These are phyloP conservation scores for Drosophila sordidula DNA, from an alignment of 2,888 invertebrate genomes.

Conservation along the genomic window DNA sequence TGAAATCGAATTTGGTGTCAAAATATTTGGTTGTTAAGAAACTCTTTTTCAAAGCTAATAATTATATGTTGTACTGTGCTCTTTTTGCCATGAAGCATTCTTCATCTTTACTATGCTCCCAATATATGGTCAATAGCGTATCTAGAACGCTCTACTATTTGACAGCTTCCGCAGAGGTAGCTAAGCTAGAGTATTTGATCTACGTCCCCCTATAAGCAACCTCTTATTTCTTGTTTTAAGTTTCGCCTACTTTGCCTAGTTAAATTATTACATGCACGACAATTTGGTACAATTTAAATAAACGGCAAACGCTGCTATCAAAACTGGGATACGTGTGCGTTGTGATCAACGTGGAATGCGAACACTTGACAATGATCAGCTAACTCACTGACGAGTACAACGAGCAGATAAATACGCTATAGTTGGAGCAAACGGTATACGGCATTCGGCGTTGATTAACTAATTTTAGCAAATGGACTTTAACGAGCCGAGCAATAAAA, in stretches of 20 bases:
- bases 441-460: constrained; percentile 66
- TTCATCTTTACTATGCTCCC: too few relatives aligned
- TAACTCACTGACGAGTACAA: constrained; percentile 42
- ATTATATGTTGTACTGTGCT: too few relatives aligned
- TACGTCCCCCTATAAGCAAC: not conserved
- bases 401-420: constrained; percentile 8
- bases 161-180: too few relatives aligned
- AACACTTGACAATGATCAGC: constrained; percentile 55
- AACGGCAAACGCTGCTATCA: constrained; percentile 56
- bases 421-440: not conserved
- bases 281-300: constrained; percentile 80
- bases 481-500: constrained; percentile 30
- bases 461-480: constrained; percentile 65
- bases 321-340: constrained; percentile 17
- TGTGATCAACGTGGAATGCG: constrained; percentile 17
- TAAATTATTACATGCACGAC: constrained; percentile 64
- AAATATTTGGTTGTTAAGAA: too few relatives aligned
- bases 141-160: too few relatives aligned
- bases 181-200: not conserved
- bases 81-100: too few relatives aligned
- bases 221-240: constrained; percentile 7
- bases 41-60: too few relatives aligned
- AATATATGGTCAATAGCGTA: too few relatives aligned
- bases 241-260: constrained; percentile 16
- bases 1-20: too few relatives aligned